These are phyloP conservation scores for Orchestes rusci DNA, from an alignment of 2,888 invertebrate species.

Conservation along the genomic window DNA sequence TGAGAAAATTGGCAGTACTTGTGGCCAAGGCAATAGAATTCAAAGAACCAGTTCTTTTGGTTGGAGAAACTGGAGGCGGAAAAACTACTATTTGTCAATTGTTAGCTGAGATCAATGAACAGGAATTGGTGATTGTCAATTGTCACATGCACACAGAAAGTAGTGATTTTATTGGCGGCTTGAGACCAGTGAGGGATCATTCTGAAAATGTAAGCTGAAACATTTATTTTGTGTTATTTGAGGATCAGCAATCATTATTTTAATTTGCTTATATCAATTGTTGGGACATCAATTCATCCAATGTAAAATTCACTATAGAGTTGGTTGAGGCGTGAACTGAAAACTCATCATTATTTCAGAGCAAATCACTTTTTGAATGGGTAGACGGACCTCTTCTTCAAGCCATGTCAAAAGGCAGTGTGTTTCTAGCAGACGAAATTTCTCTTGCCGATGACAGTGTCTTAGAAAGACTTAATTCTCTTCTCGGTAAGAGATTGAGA, in stretches of 20 bases:
- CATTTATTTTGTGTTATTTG: too few species aligned
- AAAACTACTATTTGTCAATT: slow-evolving; percentile 95
- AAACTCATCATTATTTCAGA: too few species aligned
- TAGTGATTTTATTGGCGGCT: slow-evolving; percentile 92
- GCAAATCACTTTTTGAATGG: slow-evolving; percentile 80
- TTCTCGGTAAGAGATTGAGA: slow-evolving; percentile 52
- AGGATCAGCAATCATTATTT: too few species aligned
- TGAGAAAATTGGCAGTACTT: slow-evolving; percentile 73
- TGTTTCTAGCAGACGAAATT: slow-evolving; percentile 97
- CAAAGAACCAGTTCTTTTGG: slow-evolving; percentile 88
- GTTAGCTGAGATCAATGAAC: slow-evolving; percentile 61
- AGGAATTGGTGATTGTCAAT: slow-evolving; percentile 74
- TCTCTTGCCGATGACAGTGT: slow-evolving; percentile 98
- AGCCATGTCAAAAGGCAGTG: slow-evolving; percentile 80
- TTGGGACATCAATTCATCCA: too few species aligned
- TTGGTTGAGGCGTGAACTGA: too few species aligned
- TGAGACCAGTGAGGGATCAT: slow-evolving; percentile 74
- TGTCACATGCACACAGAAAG: slow-evolving; percentile 99
- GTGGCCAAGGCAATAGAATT: slow-evolving; percentile 81
- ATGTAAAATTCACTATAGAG: too few species aligned
- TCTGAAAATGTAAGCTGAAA: slow-evolving; percentile 37
- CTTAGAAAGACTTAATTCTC: slow-evolving; percentile 91
- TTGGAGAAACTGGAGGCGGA: slow-evolving; percentile 97
- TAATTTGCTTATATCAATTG: too few species aligned
- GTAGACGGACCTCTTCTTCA: slow-evolving; percentile 90